Evolutionary conservation across 2,888 invertebrate species (phyloP), one percentile per base, ranked within the genome.

Genomic region (Orthosia gothica): DNA sequence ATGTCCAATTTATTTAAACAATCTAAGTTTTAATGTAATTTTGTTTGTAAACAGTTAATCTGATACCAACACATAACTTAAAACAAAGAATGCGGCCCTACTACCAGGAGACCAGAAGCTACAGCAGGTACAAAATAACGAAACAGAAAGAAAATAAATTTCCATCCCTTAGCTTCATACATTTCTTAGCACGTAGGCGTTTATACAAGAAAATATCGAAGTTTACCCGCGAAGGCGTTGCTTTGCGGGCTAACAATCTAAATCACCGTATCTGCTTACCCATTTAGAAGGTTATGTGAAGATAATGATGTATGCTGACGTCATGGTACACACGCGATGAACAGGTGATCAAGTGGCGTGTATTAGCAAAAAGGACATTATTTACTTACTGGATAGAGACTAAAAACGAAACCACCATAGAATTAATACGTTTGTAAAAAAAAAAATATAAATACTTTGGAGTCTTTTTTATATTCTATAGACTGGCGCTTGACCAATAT

Each of bases 191-290:
- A 68, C 61, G 83, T 59, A 61, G 62, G 55, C 69, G 58, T 66
- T 74, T 49, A 67, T 23, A 54, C 23, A 78, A 52, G 49, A 76
- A 66, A 49, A 61, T 64, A 64, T 65, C 26, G 54, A 81, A 76
- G 45, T 59, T 65, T 61, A 4, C 52, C 47, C 62, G 52, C 55
- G 16, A 54, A 59, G 55, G 82, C 68, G 58, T 54, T 50, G 82
- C 68, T 58, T 54, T 50, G 58, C 5, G 55, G 64, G 54, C 47
- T 73, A 73, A 74, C 69, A 67, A 61, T 59, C 40, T 78, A 70
- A 79, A 79, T 79, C 80, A 54, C 68, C 70, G 47, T 74, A 67
- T 71, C 81, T 65, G 72, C 67, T 73, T 62, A 80, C 71, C 71
- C 58, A 40, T 55, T 65, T 45, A 58, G 45, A 57, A 16, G 59